phyloP scores from a whole-genome alignment of 2,888 invertebrate species.

The Pseudeuparius sepicola region DNA sequence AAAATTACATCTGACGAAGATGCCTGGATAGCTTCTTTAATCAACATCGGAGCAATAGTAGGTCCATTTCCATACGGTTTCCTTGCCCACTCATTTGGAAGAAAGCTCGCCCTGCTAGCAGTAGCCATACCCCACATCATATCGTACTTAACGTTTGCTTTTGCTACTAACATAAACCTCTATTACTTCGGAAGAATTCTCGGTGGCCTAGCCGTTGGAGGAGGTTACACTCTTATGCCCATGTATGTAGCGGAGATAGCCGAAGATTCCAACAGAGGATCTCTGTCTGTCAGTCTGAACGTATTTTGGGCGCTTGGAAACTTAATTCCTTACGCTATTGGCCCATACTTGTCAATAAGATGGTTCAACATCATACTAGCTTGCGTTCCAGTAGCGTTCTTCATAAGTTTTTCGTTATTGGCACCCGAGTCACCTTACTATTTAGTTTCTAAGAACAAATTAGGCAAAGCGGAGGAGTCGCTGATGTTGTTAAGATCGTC shows the following conservation, averaged over 20 bases:
- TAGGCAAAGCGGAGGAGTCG: constrained; percentile 51
- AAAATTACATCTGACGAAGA: constrained; percentile 34
- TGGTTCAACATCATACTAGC: constrained; percentile 49
- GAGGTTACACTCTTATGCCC: constrained; percentile 62
- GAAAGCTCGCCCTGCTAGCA: constrained; percentile 56
- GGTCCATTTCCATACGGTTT: constrained; percentile 60
- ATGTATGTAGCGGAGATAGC: constrained; percentile 84
- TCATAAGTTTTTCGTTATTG: constrained; percentile 53
- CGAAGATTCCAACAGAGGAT: constrained; percentile 67
- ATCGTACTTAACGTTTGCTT: constrained; percentile 58
- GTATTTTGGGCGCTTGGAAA: constrained; percentile 60
- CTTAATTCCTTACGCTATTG: constrained; percentile 58
- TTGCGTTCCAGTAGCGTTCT: constrained; percentile 37
- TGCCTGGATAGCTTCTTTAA: constrained; percentile 43
- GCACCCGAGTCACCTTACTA: constrained; percentile 79
- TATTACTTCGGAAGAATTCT: constrained; percentile 47
- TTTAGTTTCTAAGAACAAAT: constrained; percentile 47
- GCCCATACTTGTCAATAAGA: constrained; percentile 58
- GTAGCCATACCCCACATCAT: constrained; percentile 54
- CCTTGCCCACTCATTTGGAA: constrained; percentile 53
- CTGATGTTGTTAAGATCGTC: constrained; percentile 58
- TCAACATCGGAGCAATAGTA: constrained; percentile 40
- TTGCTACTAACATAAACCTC: constrained; percentile 41
- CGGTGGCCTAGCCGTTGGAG: constrained; percentile 57
- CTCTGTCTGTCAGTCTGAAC: constrained; percentile 71